These are phyloP conservation scores for Naja naja DNA, from an alignment of 2,113 vertebrate genomes.

Conservation along the genomic window DNA sequence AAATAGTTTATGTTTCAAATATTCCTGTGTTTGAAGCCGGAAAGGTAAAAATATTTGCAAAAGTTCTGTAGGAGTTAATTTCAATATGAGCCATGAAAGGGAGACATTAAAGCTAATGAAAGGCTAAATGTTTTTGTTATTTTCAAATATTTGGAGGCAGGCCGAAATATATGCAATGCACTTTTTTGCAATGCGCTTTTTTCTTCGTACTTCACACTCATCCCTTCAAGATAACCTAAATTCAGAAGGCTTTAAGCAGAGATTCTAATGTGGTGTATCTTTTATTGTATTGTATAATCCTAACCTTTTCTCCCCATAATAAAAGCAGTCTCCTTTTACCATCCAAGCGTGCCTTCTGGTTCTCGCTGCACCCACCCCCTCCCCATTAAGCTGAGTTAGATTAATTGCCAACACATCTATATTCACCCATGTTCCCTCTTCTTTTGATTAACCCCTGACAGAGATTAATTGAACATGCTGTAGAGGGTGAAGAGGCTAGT, in stretches of 20 bases:
- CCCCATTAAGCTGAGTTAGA: slow-evolving; percentile 33
- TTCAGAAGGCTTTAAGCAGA: neutral
- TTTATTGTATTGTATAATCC: slow-evolving; percentile 10
- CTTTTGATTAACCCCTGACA: slow-evolving; percentile 36
- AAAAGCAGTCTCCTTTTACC: slow-evolving; percentile 10
- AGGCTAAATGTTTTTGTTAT: neutral
- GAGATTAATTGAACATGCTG: slow-evolving; percentile 33
- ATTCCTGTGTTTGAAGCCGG: neutral
- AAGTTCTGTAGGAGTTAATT: neutral
- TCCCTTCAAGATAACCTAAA: neutral
- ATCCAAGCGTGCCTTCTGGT: slow-evolving; percentile 17
- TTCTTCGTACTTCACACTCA: neutral
- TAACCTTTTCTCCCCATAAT: neutral
- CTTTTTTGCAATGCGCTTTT: neutral
- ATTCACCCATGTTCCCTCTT: slow-evolving; percentile 33
- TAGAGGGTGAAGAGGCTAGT: slow-evolving; percentile 26
- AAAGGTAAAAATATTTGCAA: neutral
- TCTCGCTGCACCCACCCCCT: neutral
- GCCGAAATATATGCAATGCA: neutral
- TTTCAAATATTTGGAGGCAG: neutral
- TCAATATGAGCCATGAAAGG: neutral
- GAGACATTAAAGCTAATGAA: neutral
- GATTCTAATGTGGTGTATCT: neutral
- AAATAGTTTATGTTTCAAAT: neutral
- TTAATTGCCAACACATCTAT: slow-evolving; percentile 39